Evolutionary conservation across 2,888 invertebrate genomes (phyloP), one percentile per base, ranked within the genome.

Genomic region (Athalia cordata): DNA sequence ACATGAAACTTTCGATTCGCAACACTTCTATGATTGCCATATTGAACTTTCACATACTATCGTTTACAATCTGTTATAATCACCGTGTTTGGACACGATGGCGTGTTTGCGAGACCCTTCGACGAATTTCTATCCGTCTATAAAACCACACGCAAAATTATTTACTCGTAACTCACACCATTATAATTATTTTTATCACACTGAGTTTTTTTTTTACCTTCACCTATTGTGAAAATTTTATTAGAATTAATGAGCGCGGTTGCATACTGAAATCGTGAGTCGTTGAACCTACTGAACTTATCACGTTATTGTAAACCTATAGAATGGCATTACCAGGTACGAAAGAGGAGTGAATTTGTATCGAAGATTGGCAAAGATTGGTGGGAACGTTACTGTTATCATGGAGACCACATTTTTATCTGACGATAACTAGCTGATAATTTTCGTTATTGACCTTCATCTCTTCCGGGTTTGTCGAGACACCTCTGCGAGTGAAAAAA

Each of bases 341-440:
- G 62, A 62, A 62, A 50, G 62, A n/a, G 62, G 64, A 43, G 62
- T n/a, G n/a, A 50, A 9, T 50, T 50, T 6, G 45, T 52, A 62
- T 29, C 29, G 50, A 64, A 15, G 50, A 62, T 50, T 64, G 61
- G 49, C 75, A 8, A 62, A 29, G 29, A 29, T 29, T 29, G 29
- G 29, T 29, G 2, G 29, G 62, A 61, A 62, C 11, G 52, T 62
- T 62, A 43, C 75, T 64, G 29, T 15, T 50, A 75, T 59, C 62
- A 64, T 43, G 43, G 13, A 50, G 75, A 62, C 5, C n/a, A 64
- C 49, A n/a, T 62, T 75, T 75, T 62, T 62, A 75, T 75, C 75
- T 29, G 29, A 29, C 29, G 29, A 29, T 75, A 75, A 7, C n/a
- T 50, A 43, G 43, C 75, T 64, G 75, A 75, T 75, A 75, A 52